Evolutionary conservation across 2,888 invertebrate species (phyloP), one percentile per base, ranked within the genome.

Genomic region (Clusia tigrina): DNA sequence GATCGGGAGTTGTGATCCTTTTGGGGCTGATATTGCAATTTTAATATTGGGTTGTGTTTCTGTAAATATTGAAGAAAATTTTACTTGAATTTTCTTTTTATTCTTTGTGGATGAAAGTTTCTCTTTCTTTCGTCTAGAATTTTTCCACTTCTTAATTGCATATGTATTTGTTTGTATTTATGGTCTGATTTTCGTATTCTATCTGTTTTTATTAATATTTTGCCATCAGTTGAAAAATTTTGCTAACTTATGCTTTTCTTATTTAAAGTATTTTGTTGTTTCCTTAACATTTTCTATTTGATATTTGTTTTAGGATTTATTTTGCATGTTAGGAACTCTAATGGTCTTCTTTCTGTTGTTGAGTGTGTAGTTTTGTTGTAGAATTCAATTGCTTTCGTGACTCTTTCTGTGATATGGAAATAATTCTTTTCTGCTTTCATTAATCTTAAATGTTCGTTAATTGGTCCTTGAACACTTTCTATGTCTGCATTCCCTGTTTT

Each of bases 401-500:
- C 15, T 58, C 32, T 22, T 59, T 32, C 52, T 0, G 15, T 59
- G 6, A 59, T 53, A 9, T 32, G 6, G 12, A 9, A 6, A 9
- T 9, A 23, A 1, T n/a, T 25, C 42, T 38, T 59, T 22, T 59
- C 5, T 38, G 23, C 20, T 42, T 59, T 38, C 38, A 51, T 52
- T 6, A 20, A 12, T 58, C 25, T 17, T 32, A 22, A 22, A 15
- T 58, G 18, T 51, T 51, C 51, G 10, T 18, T 58, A 18, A 51
- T 52, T 10, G 59, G 52, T 2, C 42, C 53, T 24, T 38, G 53
- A 0, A 24, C 24, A 24, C 59, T 23, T 25, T 59, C 38, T 20
- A 52, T 58, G 9, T 52, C 37, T 12, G 52, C 18, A 37, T 58
- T 58, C 17, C 58, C 38, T 25, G 53, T 59, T 24, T 53, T 53